Evolutionary conservation across 2,113 vertebrate species (phyloP).

Genomic region (Holacanthus passer): DNA sequence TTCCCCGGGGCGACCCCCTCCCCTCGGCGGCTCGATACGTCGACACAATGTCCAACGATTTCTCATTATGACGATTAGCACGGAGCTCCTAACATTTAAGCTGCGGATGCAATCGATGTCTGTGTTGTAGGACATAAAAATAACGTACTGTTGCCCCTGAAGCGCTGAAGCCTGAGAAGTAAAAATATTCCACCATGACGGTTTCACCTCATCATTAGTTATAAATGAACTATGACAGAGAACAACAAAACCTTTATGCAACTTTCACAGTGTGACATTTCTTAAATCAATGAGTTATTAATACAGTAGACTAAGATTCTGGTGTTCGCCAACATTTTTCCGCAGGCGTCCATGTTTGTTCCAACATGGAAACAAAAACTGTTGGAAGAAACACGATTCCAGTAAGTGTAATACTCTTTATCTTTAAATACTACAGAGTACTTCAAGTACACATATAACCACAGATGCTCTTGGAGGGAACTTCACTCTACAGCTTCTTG

Average conservation of each 20-base stretch:
- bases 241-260: not conserved
- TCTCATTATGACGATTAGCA: conserved; percentile 61
- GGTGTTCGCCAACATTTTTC: no score
- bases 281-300: no score
- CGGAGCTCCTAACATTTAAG: conserved; percentile 48
- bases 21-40: conserved; percentile 12
- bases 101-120: conserved; percentile 48
- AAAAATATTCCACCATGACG: not conserved
- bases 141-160: not conserved
- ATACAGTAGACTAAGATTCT: no score
- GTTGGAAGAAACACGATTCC: not conserved
- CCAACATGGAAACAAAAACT: no score
- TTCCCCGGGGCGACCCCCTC: conserved; percentile 8
- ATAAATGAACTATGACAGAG: not conserved
- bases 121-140: not conserved
- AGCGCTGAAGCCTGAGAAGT: conserved; percentile 14
- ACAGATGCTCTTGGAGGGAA: not conserved
- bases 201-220: not conserved
- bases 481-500: not conserved
- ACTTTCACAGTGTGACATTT: no score
- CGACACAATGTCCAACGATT: conserved; percentile 47
- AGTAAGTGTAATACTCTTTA: not conserved
- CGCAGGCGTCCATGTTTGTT: not conserved
- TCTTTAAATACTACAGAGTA: not conserved
- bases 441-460: not conserved